Conservation (phyloP, 2,113 vertebrate species). For the Sinocyclocheilus rhinocerous region DNA sequence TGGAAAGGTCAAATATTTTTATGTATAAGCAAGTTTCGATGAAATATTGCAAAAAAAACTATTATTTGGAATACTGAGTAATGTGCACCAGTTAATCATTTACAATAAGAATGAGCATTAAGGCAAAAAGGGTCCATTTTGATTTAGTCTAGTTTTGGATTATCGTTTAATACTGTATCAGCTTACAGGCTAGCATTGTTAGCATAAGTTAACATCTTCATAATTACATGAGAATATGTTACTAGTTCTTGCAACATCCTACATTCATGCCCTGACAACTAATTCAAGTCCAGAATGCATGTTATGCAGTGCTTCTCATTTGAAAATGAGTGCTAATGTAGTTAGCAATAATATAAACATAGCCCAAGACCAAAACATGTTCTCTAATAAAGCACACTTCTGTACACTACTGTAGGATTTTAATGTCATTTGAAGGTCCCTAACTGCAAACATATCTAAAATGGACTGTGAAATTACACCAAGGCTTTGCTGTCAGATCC, state of each 20-base stretch:
- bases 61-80: neutral
- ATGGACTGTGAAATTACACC: neutral
- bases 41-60: neutral
- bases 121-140: neutral
- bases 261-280: neutral
- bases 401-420: neutral
- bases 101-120: neutral
- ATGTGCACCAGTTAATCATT: neutral
- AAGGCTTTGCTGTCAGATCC: slow-evolving; percentile 13
- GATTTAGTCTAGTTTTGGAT: no score
- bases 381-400: slow-evolving; percentile 10
- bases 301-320: neutral
- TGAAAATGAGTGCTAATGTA: neutral
- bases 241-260: neutral
- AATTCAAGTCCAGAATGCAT: neutral
- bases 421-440: slow-evolving; percentile 26
- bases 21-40: no score
- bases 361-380: neutral
- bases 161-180: neutral
- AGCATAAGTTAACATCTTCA: neutral
- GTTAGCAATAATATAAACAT: neutral
- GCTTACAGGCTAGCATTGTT: no score
- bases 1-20: neutral
- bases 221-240: neutral
- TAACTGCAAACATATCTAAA: slow-evolving; percentile 1